A percentile compares a stretch with the other conserved stretches of the same genome.
These are phyloP conservation scores for Furcifer pardalis DNA, from an alignment of 2,797 vertebrate species.

Conservation along the genomic window DNA sequence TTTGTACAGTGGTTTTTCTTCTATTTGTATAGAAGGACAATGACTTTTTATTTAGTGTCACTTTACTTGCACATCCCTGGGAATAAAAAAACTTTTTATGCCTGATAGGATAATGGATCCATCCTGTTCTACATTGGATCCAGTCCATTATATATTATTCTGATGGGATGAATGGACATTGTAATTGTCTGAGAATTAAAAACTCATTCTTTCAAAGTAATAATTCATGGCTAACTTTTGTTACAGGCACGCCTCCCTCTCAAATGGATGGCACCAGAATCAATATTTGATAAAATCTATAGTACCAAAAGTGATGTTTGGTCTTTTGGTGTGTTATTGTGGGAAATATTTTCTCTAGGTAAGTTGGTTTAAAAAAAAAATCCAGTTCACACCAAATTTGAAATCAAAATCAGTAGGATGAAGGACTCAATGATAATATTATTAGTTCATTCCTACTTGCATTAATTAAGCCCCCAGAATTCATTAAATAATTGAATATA, in stretches of 20 bases:
- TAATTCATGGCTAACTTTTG: constrained; percentile 52
- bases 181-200: neutral
- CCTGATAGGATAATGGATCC: too few relatives aligned
- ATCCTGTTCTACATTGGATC: neutral
- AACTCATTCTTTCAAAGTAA: neutral
- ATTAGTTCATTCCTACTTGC: neutral
- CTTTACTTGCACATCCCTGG: neutral
- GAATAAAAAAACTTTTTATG: neutral
- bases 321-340: constrained; percentile 93
- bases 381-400: neutral
- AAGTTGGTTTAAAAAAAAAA: constrained; percentile 32
- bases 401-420: neutral
- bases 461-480: neutral
- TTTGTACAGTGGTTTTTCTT: neutral
- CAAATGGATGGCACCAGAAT: constrained; percentile 98
- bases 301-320: constrained; percentile 96
- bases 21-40: neutral
- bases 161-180: neutral
- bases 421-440: neutral
- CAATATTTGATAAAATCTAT: constrained; percentile 98
- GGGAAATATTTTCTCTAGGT: constrained; percentile 99
- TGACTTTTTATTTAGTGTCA: neutral
- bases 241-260: constrained; percentile 91
- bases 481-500: neutral
- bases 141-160: neutral